phyloP scores from a whole-genome alignment of 2,888 invertebrate genomes.

The Rotaria socialis region DNA sequence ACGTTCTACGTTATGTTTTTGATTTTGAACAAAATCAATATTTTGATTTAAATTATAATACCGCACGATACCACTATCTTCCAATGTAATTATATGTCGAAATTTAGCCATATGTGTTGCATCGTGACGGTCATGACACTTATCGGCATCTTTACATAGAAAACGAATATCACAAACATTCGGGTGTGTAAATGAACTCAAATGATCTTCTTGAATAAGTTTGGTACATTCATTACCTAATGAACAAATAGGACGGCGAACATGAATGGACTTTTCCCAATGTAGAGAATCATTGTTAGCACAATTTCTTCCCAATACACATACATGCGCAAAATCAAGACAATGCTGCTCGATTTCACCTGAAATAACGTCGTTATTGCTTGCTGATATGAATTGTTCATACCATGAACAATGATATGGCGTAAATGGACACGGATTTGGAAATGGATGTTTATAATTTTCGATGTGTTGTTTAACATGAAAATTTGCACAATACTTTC shows the following conservation, averaged over 20 bases:
- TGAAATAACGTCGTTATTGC: not conserved
- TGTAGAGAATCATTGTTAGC: not conserved
- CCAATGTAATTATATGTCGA: not conserved
- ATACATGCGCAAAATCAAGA: not conserved
- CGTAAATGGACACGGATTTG: not conserved
- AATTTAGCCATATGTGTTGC: not conserved
- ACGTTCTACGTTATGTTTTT: not conserved
- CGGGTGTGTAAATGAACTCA: not conserved
- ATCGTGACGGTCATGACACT: not conserved
- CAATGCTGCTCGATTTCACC: not conserved
- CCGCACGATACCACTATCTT: not conserved
- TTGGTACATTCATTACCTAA: not conserved
- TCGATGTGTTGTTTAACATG: not conserved
- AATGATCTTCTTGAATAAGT: not conserved
- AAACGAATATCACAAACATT: not conserved
- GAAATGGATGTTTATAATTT: not conserved
- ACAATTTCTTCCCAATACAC: not conserved
- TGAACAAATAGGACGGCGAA: not conserved
- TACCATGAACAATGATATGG: not conserved
- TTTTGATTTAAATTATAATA: not conserved
- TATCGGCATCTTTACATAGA: not conserved
- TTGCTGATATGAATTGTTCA: not conserved
- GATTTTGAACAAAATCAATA: not conserved
- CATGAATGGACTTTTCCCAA: not conserved
- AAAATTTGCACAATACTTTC: not conserved